Conservation (phyloP, 2,888 invertebrate genomes). For the Tenthredo mesomela region DNA sequence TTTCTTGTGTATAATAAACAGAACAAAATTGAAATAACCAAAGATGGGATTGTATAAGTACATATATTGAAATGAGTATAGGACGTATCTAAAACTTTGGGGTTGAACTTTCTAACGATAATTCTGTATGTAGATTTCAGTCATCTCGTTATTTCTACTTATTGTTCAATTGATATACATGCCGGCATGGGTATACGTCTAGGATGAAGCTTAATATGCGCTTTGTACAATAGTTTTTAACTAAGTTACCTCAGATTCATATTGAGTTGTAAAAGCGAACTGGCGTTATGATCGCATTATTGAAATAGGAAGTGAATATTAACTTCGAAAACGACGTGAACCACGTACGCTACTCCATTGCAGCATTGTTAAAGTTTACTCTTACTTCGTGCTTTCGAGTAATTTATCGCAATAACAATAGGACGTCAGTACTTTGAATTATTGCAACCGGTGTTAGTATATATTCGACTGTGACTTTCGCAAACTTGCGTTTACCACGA, state of each 20-base stretch:
- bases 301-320: slow-evolving; percentile 16
- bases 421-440: not conserved
- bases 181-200: not conserved
- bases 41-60: not conserved
- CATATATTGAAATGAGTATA: not conserved
- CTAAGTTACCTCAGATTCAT: not conserved
- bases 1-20: not conserved
- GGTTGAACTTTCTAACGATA: not conserved
- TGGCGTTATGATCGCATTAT: slow-evolving; percentile 17
- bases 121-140: not conserved
- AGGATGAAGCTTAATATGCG: not conserved
- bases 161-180: not conserved
- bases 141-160: not conserved
- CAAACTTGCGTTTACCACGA: not conserved
- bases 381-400: not conserved
- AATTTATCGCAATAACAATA: slow-evolving; percentile 24
- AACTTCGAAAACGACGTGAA: not conserved
- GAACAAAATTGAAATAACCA: not conserved
- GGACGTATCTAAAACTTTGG: not conserved
- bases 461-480: slow-evolving; percentile 39
- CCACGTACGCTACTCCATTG: not conserved
- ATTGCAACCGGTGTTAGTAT: slow-evolving; percentile 27
- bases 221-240: slow-evolving; percentile 22
- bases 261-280: not conserved
- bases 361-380: not conserved